Conservation (phyloP, 2,113 vertebrate species). For the Pampusana beccarii region DNA sequence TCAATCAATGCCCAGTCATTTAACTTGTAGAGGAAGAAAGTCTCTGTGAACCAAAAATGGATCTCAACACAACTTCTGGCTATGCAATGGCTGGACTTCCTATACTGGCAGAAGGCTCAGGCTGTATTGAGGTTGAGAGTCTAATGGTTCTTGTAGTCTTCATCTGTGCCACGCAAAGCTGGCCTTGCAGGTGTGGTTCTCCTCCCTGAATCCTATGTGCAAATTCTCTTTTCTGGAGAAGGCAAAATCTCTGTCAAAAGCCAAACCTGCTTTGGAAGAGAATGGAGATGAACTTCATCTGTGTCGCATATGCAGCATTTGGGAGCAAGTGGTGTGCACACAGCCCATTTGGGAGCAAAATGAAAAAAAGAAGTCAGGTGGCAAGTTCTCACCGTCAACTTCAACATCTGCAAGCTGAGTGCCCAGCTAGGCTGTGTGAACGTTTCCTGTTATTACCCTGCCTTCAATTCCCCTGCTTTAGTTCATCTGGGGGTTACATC, state of each 20-base stretch:
- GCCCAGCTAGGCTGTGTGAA: neutral
- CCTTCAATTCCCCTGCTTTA: neutral
- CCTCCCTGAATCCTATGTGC: neutral
- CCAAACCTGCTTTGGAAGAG: neutral
- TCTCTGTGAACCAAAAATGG: neutral
- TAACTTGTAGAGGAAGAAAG: neutral
- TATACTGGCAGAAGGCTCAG: neutral
- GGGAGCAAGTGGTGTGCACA: neutral
- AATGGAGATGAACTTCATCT: neutral
- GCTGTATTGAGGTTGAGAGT: neutral
- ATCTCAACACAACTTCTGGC: neutral
- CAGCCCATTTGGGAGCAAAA: neutral
- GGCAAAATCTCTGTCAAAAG: neutral
- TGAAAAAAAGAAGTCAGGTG: neutral
- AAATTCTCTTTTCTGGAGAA: neutral
- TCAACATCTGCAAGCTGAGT: neutral
- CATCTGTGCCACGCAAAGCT: neutral
- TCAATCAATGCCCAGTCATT: neutral
- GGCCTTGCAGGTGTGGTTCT: neutral
- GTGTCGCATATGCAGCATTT: neutral
- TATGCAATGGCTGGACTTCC: neutral
- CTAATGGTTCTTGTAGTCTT: neutral
- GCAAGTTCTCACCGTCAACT: neutral
- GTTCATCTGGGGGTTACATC: neutral
- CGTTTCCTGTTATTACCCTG: neutral